These are phyloP conservation scores for Nixonia krombeini DNA, from an alignment of 1,140 invertebrate species.

Conservation along the genomic window DNA sequence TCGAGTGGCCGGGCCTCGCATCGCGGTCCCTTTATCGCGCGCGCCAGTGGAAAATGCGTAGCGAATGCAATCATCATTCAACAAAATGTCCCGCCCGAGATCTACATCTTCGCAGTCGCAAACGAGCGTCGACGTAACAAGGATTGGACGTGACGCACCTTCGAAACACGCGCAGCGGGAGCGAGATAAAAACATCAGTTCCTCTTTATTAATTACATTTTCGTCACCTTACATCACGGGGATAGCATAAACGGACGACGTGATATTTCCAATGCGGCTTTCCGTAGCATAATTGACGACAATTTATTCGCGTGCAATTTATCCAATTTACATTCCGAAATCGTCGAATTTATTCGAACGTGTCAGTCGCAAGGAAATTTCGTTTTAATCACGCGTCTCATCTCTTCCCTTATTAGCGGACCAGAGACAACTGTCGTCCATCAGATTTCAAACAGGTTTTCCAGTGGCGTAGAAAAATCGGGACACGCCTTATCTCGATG, in stretches of 20 bases:
- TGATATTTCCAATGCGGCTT: too few relatives aligned
- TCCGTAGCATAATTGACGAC: too few relatives aligned
- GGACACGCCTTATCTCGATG: slow-evolving; percentile 43
- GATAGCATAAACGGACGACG: too few relatives aligned
- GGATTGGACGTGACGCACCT: too few relatives aligned
- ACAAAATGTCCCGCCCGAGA: slow-evolving; percentile 32
- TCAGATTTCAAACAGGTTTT: slow-evolving; percentile 47
- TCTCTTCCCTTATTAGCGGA: slow-evolving; percentile 44
- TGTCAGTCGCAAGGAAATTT: slow-evolving; percentile 41
- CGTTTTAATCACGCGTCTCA: slow-evolving; percentile 19
- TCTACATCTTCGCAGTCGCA: slow-evolving; percentile 29
- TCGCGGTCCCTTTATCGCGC: slow-evolving; percentile 32
- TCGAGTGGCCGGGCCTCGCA: slow-evolving; percentile 37
- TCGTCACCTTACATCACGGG: too few relatives aligned
- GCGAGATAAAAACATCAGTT: too few relatives aligned
- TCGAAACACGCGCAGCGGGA: too few relatives aligned
- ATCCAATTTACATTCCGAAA: too few relatives aligned
- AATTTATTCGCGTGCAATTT: too few relatives aligned
- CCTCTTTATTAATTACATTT: too few relatives aligned
- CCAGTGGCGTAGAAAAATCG: slow-evolving; percentile 34
- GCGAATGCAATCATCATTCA: slow-evolving; percentile 58
- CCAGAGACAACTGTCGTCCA: slow-evolving; percentile 46
- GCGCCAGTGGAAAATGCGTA: slow-evolving; percentile 56
- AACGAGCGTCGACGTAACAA: slow-evolving; percentile 33
- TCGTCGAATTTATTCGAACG: too few relatives aligned